Percentiles rank a stretch among this genome's conserved stretches.
phyloP scores from a whole-genome alignment of 2,113 vertebrate genomes.

The Leptocoma aspasia region DNA sequence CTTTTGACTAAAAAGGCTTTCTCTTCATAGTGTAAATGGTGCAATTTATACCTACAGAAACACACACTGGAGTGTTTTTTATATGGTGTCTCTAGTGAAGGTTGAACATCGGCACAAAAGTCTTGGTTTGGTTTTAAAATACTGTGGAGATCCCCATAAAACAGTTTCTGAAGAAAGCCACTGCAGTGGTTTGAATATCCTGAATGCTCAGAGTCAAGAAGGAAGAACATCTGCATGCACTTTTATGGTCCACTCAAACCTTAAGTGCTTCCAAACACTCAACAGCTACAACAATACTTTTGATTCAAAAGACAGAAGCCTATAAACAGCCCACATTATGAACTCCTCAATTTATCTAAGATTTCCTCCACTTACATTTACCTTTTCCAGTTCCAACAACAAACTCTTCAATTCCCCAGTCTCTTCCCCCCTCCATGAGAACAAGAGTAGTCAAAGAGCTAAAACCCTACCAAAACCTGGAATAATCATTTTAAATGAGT shows the following conservation, averaged over 20 bases:
- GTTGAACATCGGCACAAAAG: background rate
- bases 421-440: background rate
- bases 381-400: background rate
- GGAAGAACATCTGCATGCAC: background rate
- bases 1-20: background rate
- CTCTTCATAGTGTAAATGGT: background rate
- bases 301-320: background rate
- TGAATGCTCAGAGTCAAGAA: background rate
- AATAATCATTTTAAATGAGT: background rate
- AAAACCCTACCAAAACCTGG: background rate
- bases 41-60: background rate
- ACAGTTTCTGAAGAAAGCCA: background rate
- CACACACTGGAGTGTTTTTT: background rate
- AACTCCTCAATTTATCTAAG: background rate
- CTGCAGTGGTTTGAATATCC: background rate
- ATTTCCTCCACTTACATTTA: background rate
- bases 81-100: background rate
- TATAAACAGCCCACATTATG: background rate
- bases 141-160: background rate
- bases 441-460: background rate
- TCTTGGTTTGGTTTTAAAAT: background rate
- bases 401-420: background rate
- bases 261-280: conserved; percentile 5
- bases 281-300: background rate
- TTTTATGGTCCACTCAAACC: conserved; percentile 33